Evolutionary conservation across 2,113 vertebrate species (phyloP).

Genomic region (Carassius carassius): DNA sequence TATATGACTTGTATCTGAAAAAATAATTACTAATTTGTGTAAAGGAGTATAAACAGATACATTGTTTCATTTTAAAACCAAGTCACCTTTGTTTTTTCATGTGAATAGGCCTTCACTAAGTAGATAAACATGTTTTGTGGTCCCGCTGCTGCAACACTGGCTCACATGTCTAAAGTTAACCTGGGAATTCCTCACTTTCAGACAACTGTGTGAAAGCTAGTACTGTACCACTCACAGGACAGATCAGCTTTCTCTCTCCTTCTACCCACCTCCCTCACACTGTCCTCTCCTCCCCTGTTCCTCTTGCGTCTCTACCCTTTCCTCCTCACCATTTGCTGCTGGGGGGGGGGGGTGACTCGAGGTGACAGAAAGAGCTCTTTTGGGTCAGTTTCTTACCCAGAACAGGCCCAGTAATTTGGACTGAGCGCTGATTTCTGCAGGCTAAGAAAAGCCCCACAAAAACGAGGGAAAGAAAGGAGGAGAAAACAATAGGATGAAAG

Average conservation of each 20-base stretch:
- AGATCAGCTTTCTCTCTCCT: conserved; percentile 50
- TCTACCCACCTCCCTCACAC: conserved; percentile 19
- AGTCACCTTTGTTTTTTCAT: no score
- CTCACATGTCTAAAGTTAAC: conserved; percentile 2
- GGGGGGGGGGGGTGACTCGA: neutral
- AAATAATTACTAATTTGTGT: neutral
- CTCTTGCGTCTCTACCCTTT: neutral
- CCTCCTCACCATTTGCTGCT: neutral
- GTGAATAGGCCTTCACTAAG: conserved; percentile 36
- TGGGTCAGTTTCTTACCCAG: conserved; percentile 77
- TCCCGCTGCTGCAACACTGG: conserved; percentile 28
- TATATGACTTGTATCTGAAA: neutral
- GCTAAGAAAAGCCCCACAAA: conserved; percentile 71
- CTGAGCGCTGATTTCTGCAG: conserved; percentile 71
- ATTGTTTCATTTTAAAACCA: neutral
- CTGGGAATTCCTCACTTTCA: conserved; percentile 38
- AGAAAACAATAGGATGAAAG: conserved; percentile 73
- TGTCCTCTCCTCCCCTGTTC: neutral
- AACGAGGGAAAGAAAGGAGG: conserved; percentile 70
- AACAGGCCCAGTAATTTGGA: conserved; percentile 79
- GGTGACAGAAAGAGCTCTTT: conserved; percentile 63
- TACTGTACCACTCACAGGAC: conserved; percentile 51
- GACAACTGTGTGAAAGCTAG: conserved; percentile 49
- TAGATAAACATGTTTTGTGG: conserved; percentile 36
- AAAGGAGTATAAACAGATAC: neutral